Base-by-base conservation (phyloP, 2,888 invertebrate species). In the Tribolium freemani region DNA sequence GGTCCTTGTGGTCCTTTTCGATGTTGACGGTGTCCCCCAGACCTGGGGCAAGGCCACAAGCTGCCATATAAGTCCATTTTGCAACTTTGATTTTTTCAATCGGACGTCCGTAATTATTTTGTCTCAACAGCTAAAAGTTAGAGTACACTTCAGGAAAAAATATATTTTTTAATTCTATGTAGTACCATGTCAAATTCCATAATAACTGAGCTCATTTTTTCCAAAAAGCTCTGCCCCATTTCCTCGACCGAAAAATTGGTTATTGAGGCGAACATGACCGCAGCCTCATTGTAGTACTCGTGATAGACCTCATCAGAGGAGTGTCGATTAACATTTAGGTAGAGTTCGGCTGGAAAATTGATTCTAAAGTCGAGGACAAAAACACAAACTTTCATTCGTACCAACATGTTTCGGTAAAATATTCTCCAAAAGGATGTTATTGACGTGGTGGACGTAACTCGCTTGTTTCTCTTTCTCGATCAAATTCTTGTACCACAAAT, bases 11-110 rank as follows among this genome's bases (percentile, higher is more conserved):
- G 81, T 60, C 79, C 75, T 75, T 79, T 75, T 74, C 61, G 11
- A 74, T 66, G 38, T 71, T 60, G 13, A 78, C 86, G 1, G 92
- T 91, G 80, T 90, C 90, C 69, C 93, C 89, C 60, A 92, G 89
- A 30, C 90, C 92, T 0, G 94, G 92, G 79, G 94, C 93, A 56
- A 98, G 88, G 0, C 98, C 98, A 81, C 96, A 96, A 0, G 97
- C 98, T 1, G 97, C 98, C 98, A 98, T 98, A 82, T 98, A 98
- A 0, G 98, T 98, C 90, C 96, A 96, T 72, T 96, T 97, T 54
- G 97, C 96, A 67, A 98, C 94, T 88, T 98, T 98, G 38, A 98
- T 98, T 87, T 98, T 98, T 86, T 99, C 98, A 5, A 99, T 93
- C 79, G 93, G 91, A 71, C 90, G 87, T 5, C 90, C 91, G 70